Evolutionary conservation across 2,797 vertebrate genomes (phyloP).

Genomic region (Erpetoichthys calabaricus): DNA sequence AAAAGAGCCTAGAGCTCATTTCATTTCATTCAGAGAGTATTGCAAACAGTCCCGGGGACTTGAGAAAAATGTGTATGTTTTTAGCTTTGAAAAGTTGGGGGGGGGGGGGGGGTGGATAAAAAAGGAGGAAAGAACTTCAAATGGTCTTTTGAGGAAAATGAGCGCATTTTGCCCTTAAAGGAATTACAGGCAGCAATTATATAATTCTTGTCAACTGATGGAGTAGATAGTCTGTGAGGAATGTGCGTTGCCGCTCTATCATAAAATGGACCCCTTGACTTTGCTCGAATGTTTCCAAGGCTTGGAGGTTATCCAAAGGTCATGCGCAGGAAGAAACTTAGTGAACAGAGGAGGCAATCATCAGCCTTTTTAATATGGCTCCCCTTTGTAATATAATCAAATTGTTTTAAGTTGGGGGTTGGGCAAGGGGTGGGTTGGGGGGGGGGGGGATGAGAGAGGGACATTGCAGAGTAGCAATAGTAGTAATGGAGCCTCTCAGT

Average conservation of each 20-base stretch:
- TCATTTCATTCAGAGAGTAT: too few relatives aligned
- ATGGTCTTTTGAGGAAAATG: constrained; percentile 71
- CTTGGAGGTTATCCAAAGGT: constrained; percentile 64
- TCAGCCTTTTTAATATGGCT: constrained; percentile 37
- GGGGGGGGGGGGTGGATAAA: constrained; percentile 3
- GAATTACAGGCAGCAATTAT: constrained; percentile 91
- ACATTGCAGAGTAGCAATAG: too few relatives aligned
- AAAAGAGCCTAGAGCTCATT: too few relatives aligned
- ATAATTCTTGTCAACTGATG: constrained; percentile 90
- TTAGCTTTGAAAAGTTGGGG: too few relatives aligned
- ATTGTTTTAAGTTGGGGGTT: constrained; percentile 38
- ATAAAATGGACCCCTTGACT: constrained; percentile 62
- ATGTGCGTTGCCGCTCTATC: constrained; percentile 47
- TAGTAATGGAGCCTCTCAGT: too few relatives aligned
- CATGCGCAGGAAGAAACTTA: constrained; percentile 57
- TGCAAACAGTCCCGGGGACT: too few relatives aligned
- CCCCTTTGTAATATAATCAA: constrained; percentile 44
- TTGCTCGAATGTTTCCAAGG: constrained; percentile 60
- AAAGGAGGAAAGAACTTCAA: constrained; percentile 29
- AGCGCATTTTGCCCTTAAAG: constrained; percentile 50
- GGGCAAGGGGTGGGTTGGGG: constrained; percentile 8
- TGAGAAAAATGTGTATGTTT: too few relatives aligned
- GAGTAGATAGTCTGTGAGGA: constrained; percentile 69
- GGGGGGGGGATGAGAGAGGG: constrained; percentile 26
- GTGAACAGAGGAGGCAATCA: constrained; percentile 48